These are phyloP conservation scores for Scytalopus superciliaris DNA, from an alignment of 2,113 vertebrate genomes.

Conservation along the genomic window DNA sequence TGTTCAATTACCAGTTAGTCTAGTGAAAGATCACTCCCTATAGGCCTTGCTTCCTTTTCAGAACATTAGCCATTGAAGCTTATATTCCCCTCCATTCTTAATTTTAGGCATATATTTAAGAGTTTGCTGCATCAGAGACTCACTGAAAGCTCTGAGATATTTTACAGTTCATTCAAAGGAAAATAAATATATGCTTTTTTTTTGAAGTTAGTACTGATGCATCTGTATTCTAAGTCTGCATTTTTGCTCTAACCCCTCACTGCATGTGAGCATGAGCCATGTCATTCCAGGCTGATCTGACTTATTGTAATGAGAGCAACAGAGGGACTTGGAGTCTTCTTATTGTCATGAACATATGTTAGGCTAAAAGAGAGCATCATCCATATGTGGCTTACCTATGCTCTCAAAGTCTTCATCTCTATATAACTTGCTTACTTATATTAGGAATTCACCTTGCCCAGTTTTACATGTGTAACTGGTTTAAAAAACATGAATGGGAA, in stretches of 20 bases:
- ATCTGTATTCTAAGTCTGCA: not conserved
- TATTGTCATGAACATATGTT: not conserved
- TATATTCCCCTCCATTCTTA: not conserved
- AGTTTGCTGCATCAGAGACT: not conserved
- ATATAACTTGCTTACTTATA: not conserved
- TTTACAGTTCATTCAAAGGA: not conserved
- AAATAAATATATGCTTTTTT: not conserved
- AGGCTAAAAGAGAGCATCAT: not conserved
- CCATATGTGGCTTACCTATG: not conserved
- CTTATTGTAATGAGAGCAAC: accelerated
- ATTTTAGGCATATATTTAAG: not conserved
- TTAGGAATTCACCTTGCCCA: not conserved
- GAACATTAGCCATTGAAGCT: not conserved
- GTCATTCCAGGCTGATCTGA: not conserved
- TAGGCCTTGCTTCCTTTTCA: not conserved
- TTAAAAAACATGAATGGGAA: not conserved
- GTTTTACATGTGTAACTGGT: not conserved
- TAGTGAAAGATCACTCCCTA: not conserved
- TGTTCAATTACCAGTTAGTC: not conserved
- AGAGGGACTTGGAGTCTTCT: not conserved
- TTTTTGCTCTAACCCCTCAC: not conserved
- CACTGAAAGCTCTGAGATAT: not conserved
- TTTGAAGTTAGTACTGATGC: not conserved
- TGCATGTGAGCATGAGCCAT: not conserved
- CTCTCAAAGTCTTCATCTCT: not conserved